Base-by-base conservation (phyloP, 1,140 invertebrate species). In the Sipha flava region DNA sequence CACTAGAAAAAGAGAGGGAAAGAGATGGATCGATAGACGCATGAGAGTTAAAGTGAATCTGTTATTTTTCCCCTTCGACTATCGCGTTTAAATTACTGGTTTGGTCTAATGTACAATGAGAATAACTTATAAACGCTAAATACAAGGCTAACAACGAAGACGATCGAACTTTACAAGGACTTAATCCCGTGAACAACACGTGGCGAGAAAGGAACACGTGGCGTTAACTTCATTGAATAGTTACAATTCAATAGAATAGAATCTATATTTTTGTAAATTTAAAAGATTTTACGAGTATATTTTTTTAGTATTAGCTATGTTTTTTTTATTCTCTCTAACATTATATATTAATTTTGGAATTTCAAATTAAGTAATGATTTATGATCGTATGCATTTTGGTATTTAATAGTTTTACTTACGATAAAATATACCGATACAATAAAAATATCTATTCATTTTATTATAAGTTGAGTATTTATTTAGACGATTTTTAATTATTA, bases 111-210 rank as follows among this genome's bases (percentile, higher is more conserved):
- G 52, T 52, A 77, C 52, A 77, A 59, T 59, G 23, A 40, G 43
- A 70, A 70, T 47, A 23, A 70, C 66, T 70, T 45, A 70, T n/a
- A 31, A 47, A 70, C 66, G 43, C 26, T 70, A 47, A 47, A 57
- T 12, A 77, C 52, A 57, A 77, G 73, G 73, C 52, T 77, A 77
- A 77, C 52, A 59, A 57, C 59, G 54, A 57, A 77, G 52, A 77
- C 73, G 73, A 77, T 77, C 52, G 73, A 77, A 77, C 73, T 77
- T 77, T 77, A 77, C 73, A 59, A 75, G 72, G 72, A 75, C 72
- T 73, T 75, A 37, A 54, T 77, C 5, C 5, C 10, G 26, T 64
- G 59, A 18, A 77, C 12, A 52, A 31, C 73, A 77, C 73, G 73
- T 77, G 73, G 73, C 73, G 12, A 18, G 21, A 59, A 75, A 14